A percentile compares a stretch with the other conserved stretches of the same genome.
Conservation (phyloP, 2,113 vertebrate species). For the Eulemur rufifrons region DNA sequence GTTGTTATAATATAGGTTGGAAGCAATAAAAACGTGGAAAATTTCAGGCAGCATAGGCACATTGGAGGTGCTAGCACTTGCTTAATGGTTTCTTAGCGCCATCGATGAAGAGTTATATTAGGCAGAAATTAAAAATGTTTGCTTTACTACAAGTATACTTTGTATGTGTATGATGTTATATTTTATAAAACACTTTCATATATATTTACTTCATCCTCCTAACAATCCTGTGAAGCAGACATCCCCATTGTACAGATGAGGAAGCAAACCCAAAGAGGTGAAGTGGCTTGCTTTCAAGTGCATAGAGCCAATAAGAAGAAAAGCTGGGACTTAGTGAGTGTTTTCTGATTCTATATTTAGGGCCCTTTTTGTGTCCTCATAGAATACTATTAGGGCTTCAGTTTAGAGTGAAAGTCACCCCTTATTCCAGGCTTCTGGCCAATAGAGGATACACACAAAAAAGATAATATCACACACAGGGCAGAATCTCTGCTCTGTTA, state of each 20-base stretch:
- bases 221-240: not conserved
- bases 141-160: not conserved
- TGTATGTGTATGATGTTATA: not conserved
- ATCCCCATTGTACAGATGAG: not conserved
- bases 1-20: not conserved
- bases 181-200: not conserved
- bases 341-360: constrained; percentile 26
- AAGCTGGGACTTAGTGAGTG: not conserved
- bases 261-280: not conserved
- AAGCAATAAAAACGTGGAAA: not conserved
- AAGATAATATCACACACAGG: not conserved
- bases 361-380: not conserved
- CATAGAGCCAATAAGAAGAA: not conserved
- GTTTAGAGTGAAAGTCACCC: not conserved
- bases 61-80: not conserved
- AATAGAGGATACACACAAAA: not conserved
- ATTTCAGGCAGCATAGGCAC: not conserved
- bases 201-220: not conserved
- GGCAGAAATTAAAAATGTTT: not conserved
- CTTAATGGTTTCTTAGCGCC: not conserved
- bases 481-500: not conserved
- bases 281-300: not conserved
- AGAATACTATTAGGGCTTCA: not conserved
- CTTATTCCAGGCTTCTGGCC: not conserved
- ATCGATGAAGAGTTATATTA: not conserved